A percentile compares a stretch with the other conserved stretches of the same genome.
These are phyloP conservation scores for Macaca fascicularis DNA, from an alignment of 2,113 vertebrate species.

Conservation along the genomic window T2T-MFA8v1.1 NC_088375.1:66393001-66393500, in stretches of 20 bases:
- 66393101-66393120: rapidly evolving
- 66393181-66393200: background rate
- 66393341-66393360: background rate
- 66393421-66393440: background rate
- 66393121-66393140: background rate
- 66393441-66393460: too few species aligned
- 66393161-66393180: background rate
- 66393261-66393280: background rate
- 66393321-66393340: too few species aligned
- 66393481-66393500: background rate
- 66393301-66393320: background rate
- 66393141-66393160: too few species aligned
- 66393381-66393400: background rate
- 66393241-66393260: background rate
- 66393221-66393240: background rate
- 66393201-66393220: background rate
- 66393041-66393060: background rate
- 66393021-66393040: rapidly evolving
- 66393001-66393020: background rate
- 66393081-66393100: rapidly evolving
- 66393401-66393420: background rate
- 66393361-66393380: background rate
- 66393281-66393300: background rate
- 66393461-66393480: background rate
- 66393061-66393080: background rate